Evolutionary conservation across 1,140 invertebrate species (phyloP).

Genomic region (Heterodera schachtii): DNA sequence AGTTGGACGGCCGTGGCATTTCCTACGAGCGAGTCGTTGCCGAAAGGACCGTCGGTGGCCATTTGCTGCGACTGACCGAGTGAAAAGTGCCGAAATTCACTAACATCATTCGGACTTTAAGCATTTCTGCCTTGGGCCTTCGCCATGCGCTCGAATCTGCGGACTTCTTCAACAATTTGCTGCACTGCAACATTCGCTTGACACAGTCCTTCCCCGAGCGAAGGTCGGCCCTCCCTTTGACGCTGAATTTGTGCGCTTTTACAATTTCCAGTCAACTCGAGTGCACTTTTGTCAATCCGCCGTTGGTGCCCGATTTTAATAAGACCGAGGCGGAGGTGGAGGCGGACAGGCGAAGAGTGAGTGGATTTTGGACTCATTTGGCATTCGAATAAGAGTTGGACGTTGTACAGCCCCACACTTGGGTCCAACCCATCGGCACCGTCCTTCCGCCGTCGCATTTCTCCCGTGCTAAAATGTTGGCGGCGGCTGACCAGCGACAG

Average conservation of each 20-base stretch:
- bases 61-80: conserved; percentile 33
- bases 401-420: conserved; percentile 29
- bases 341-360: conserved; percentile 10
- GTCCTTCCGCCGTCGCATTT: neutral
- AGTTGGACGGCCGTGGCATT: conserved; percentile 39
- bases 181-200: conserved; percentile 35
- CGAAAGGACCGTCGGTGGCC: conserved; percentile 32
- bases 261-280: conserved; percentile 29
- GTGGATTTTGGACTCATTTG: neutral
- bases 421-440: conserved; percentile 30
- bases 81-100: neutral
- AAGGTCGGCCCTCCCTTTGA: neutral
- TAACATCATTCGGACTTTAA: conserved; percentile 18
- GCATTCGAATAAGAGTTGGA: neutral
- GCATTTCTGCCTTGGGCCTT: conserved; percentile 23
- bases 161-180: conserved; percentile 43
- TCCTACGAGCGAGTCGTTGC: conserved; percentile 19
- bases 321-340: conserved; percentile 22
- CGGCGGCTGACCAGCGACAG: neutral
- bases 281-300: conserved; percentile 39
- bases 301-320: conserved; percentile 34
- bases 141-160: conserved; percentile 17
- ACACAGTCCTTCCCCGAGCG: conserved; percentile 20
- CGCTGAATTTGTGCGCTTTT: neutral
- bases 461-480: neutral